A percentile compares a stretch with the other conserved stretches of the same genome.
These are phyloP conservation scores for Tringa solitaria DNA, from an alignment of 2,113 vertebrate species.

Conservation along the genomic window DNA sequence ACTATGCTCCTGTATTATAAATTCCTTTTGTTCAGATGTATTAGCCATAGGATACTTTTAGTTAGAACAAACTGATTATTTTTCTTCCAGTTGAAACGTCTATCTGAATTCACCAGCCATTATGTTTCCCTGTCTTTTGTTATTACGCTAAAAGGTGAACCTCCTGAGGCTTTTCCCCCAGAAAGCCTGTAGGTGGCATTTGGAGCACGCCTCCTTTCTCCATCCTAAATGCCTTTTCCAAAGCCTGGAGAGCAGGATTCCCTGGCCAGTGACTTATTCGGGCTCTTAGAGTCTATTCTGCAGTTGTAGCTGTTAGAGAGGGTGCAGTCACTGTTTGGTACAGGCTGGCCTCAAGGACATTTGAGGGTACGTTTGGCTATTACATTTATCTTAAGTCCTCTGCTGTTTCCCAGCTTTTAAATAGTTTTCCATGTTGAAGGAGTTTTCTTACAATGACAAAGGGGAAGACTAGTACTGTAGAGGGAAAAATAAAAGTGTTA, in stretches of 20 bases:
- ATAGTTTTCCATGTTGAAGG: fast-evolving
- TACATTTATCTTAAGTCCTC: not conserved
- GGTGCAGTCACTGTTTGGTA: not conserved
- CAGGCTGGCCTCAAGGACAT: not conserved
- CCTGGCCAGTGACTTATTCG: not conserved
- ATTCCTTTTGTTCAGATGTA: not conserved
- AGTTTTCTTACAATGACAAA: not conserved
- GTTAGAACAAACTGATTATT: not conserved
- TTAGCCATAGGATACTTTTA: not conserved
- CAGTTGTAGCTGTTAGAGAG: not conserved
- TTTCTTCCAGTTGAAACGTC: not conserved
- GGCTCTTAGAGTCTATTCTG: not conserved
- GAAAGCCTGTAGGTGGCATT: conserved; percentile 37
- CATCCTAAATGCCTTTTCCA: not conserved
- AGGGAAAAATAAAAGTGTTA: not conserved
- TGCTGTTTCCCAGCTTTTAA: not conserved
- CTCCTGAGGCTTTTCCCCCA: not conserved
- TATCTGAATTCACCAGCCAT: not conserved
- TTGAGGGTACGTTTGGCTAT: not conserved
- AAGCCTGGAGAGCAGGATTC: not conserved
- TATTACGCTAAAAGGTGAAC: not conserved
- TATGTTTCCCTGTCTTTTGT: not conserved
- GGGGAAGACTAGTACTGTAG: not conserved
- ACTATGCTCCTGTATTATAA: not conserved
- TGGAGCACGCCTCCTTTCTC: not conserved